Evolutionary conservation across 2,113 vertebrate species (phyloP).

Genomic region (Corythornis vintsioides): DNA sequence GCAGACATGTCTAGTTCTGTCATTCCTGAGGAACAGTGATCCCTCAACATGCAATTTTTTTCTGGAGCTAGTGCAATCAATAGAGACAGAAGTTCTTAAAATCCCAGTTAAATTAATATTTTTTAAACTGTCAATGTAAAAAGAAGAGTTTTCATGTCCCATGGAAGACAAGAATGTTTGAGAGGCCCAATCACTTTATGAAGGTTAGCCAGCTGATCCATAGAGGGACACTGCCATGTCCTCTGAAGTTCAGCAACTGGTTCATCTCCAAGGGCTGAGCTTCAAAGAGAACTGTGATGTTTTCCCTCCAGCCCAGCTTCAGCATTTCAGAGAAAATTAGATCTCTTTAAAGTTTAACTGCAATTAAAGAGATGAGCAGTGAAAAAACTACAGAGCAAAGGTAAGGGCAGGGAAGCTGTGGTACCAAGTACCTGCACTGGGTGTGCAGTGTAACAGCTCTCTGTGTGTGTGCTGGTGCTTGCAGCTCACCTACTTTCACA

Average conservation of each 20-base stretch:
- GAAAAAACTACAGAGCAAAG: conserved; percentile 28
- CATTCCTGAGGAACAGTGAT: background rate
- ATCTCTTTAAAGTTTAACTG: conserved; percentile 46
- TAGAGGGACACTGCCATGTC: background rate
- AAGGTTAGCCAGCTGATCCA: background rate
- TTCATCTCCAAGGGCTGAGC: background rate
- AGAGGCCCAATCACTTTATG: background rate
- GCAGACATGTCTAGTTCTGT: background rate
- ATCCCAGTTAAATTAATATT: background rate
- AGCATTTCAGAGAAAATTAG: conserved; percentile 26
- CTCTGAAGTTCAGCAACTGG: conserved; percentile 22
- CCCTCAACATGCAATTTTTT: background rate
- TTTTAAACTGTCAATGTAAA: background rate
- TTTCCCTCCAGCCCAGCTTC: conserved; percentile 23
- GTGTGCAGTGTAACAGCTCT: background rate
- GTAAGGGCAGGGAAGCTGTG: conserved; percentile 14
- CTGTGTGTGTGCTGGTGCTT: background rate
- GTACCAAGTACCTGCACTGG: background rate
- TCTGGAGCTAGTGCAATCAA: background rate
- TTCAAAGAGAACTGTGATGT: conserved; percentile 47
- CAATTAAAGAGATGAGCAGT: conserved; percentile 35
- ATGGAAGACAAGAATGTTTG: background rate
- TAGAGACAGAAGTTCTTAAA: background rate
- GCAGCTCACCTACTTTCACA: conserved; percentile 7
- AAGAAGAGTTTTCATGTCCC: background rate